phyloP scores from a whole-genome alignment of 2,797 vertebrate species.

The Amblyraja radiata region DNA sequence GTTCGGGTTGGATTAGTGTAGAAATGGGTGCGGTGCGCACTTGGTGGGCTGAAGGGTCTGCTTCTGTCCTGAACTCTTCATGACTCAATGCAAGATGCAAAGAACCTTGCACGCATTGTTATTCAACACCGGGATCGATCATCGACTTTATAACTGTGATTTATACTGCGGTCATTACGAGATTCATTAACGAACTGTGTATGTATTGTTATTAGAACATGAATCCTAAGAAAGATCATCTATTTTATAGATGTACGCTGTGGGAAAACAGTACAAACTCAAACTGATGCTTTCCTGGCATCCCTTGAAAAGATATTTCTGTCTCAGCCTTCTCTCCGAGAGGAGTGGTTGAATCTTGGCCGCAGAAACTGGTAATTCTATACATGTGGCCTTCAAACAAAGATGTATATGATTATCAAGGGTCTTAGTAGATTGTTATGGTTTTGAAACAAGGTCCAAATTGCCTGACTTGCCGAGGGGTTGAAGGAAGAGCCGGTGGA shows the following conservation, averaged over 20 bases:
- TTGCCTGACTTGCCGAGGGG: background rate
- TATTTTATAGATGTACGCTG: background rate
- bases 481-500: background rate
- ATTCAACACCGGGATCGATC: background rate
- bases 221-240: background rate
- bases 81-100: too few species aligned
- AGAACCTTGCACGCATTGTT: background rate
- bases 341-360: background rate
- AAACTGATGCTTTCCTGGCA: background rate
- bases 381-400: background rate
- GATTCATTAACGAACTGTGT: background rate
- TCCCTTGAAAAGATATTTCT: background rate
- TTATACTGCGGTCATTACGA: too few species aligned
- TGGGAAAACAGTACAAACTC: background rate
- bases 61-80: too few species aligned
- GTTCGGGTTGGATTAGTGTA: too few species aligned
- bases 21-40: too few species aligned
- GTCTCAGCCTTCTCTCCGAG: background rate
- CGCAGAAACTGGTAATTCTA: background rate
- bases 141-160: background rate
- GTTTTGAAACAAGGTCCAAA: background rate
- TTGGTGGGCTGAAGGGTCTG: too few species aligned
- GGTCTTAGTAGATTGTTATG: background rate
- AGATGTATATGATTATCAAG: background rate
- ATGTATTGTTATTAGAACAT: background rate